Conservation (phyloP, 2,888 invertebrate species). For the Choreutis nemorana region DNA sequence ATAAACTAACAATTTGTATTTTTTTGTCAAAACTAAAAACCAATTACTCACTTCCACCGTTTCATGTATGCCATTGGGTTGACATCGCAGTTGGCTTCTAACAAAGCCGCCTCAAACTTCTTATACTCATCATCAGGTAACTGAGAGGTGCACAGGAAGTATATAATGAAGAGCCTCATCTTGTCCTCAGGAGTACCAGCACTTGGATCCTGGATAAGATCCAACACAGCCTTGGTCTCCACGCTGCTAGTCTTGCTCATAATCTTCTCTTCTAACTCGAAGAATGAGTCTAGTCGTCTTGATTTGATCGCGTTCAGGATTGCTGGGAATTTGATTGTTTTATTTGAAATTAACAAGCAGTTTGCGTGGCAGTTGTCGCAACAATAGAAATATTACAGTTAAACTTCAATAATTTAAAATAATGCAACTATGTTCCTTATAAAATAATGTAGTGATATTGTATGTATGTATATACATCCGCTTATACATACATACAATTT, state of each 20-base stretch:
- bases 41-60: conserved; percentile 81
- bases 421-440: too few species aligned
- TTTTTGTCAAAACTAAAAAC: conserved; percentile 1
- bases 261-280: conserved; percentile 97
- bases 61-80: conserved; percentile 88
- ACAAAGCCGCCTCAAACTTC: conserved; percentile 81
- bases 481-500: too few species aligned
- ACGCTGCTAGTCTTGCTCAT: conserved; percentile 83
- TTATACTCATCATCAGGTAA: conserved; percentile 85
- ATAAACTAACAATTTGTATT: neutral
- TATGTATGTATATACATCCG: too few species aligned
- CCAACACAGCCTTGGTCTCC: conserved; percentile 83
- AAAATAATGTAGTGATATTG: too few species aligned
- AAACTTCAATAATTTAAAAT: too few species aligned
- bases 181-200: conserved; percentile 93
- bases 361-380: neutral
- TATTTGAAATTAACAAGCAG: neutral
- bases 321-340: too few species aligned
- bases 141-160: conserved; percentile 84
- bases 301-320: conserved; percentile 87
- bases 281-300: conserved; percentile 92
- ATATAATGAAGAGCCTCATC: conserved; percentile 90
- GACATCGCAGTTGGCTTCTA: conserved; percentile 85
- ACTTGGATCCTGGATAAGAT: conserved; percentile 85
- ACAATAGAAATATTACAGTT: too few species aligned